phyloP scores from a whole-genome alignment of 2,113 vertebrate genomes.

The Bungarus multicinctus region DNA sequence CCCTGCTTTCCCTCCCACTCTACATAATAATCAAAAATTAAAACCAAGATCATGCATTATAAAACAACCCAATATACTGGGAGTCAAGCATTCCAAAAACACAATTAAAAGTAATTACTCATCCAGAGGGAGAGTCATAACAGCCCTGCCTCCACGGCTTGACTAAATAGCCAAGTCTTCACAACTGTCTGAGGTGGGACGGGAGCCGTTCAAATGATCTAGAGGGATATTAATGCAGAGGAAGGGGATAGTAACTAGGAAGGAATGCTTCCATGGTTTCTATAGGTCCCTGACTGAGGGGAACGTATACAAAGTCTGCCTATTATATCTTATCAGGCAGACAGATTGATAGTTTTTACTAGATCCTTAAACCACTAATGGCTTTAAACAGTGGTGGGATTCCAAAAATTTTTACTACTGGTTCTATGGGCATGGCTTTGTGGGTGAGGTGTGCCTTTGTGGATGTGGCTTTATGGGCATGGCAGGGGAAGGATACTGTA shows the following conservation, averaged over 20 bases:
- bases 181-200: not conserved
- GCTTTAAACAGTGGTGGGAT: not conserved
- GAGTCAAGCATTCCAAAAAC: not conserved
- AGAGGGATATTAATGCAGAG: not conserved
- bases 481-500: too few relatives aligned
- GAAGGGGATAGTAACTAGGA: not conserved
- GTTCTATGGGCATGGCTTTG: too few relatives aligned
- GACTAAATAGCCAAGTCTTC: not conserved
- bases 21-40: not conserved
- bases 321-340: not conserved
- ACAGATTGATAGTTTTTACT: not conserved
- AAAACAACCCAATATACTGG: not conserved
- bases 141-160: not conserved
- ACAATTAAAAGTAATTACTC: not conserved
- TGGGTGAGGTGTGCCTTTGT: too few relatives aligned
- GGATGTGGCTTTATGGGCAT: too few relatives aligned
- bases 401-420: too few relatives aligned
- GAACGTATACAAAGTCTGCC: not conserved
- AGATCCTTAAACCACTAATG: not conserved
- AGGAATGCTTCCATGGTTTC: not conserved
- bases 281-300: not conserved
- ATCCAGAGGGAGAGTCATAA: not conserved
- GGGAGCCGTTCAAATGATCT: not conserved
- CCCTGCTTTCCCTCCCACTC: not conserved
- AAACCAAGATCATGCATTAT: not conserved